Conservation (phyloP, 2,113 vertebrate species). For the Lophochroa leadbeateri region DNA sequence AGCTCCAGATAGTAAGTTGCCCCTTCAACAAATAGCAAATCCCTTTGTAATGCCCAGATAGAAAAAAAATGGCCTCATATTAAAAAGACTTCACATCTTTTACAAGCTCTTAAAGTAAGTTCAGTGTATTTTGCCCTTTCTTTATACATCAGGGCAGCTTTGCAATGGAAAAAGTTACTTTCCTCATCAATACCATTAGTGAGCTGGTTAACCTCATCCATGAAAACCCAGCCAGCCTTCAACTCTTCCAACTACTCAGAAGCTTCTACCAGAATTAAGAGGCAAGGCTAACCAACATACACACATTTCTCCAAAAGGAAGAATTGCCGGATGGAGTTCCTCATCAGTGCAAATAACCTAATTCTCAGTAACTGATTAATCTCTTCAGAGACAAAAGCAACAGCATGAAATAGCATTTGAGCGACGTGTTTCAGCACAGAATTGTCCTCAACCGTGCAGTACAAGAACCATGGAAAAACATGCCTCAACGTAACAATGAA, state of each 20-base stretch:
- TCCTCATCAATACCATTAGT: background rate
- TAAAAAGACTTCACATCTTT: background rate
- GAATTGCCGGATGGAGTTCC: background rate
- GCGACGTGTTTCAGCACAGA: background rate
- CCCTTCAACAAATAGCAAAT: background rate
- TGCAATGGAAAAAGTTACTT: background rate
- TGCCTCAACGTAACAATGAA: background rate
- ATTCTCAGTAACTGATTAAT: background rate
- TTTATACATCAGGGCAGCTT: background rate
- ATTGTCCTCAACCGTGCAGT: background rate
- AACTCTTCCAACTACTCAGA: background rate
- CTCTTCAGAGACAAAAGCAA: background rate
- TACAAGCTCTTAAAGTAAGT: background rate
- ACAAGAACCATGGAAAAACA: background rate
- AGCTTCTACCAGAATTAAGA: background rate
- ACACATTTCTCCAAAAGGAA: background rate
- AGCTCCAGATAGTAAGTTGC: background rate
- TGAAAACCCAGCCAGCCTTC: background rate
- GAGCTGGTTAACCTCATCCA: background rate
- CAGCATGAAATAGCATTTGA: background rate
- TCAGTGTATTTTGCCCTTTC: background rate
- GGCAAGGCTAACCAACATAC: background rate
- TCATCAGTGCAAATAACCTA: background rate
- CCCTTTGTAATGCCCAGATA: background rate
- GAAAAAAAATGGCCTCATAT: background rate